Base-by-base conservation (phyloP, 2,797 vertebrate species). In the Sebastiscus albofasciatus region DNA sequence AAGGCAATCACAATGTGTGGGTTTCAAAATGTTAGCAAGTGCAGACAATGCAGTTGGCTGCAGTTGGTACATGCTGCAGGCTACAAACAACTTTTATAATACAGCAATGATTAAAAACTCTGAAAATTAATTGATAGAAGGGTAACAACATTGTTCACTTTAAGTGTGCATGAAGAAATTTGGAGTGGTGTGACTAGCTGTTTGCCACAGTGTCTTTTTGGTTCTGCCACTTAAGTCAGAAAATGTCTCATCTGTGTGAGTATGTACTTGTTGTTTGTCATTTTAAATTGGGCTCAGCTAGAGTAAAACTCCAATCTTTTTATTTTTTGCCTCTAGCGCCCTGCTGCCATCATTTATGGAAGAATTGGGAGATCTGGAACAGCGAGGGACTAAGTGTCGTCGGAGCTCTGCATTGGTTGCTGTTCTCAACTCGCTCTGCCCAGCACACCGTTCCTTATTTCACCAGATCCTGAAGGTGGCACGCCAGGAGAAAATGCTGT, bases 401-500 rank as follows among this genome's bases (percentile, higher is more conserved):
- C 78, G 80, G 60, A 82, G 61, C 33, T 91, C 91, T 72, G 80
- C 88, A 16, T 95, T 99, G 96, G 96, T 93, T 92, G 96, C 94
- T 90, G 96, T 99, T 94, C 95, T 99, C 88, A 93, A 94, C 88
- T 96, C 96, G 67, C 95, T 98, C 89, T 99, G 99, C 93, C 95
- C 93, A 75, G 96, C 96, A 92, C 99, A 99, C 94, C 94, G 93
- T 91, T 96, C 96, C 85, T 96, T 99, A 93, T 95, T 98, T 89
- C 94, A 96, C 94, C 94, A 96, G 92, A 97, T 99, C 93, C 95
- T 99, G 90, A 97, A 96, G 95, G 95, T 96, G 92, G 94, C 97
- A 85, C 94, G 94, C 73, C 95, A 97, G 94, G 96, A 98, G 90
- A 93, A 95, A 87, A 86, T 90, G 83, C 67, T 93, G n/a, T 80